phyloP scores from a whole-genome alignment of 2,113 vertebrate species.

The Oxyruncus cristatus region DNA sequence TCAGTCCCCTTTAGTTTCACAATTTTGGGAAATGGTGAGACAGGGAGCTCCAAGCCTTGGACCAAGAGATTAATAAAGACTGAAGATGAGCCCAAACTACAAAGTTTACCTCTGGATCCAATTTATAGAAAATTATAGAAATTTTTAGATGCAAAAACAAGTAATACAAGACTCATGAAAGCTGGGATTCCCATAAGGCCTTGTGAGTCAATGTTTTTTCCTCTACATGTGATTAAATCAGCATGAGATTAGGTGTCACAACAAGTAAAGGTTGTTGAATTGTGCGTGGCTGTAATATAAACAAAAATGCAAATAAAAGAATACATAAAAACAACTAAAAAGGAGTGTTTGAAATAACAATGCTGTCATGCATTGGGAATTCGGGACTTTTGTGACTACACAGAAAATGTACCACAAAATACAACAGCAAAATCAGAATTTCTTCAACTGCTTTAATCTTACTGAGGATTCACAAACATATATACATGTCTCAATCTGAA shows the following conservation, averaged over 20 bases:
- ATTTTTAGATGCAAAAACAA: background rate
- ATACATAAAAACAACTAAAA: background rate
- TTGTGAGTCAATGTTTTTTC: background rate
- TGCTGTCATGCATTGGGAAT: slow-evolving; percentile 32
- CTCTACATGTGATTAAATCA: background rate
- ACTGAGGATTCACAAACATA: background rate
- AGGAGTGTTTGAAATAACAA: background rate
- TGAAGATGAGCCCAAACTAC: background rate
- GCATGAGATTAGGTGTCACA: background rate
- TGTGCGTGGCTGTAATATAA: background rate
- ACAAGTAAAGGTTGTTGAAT: background rate
- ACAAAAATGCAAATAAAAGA: background rate
- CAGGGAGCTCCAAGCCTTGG: background rate
- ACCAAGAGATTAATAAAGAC: background rate
- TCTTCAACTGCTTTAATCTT: background rate
- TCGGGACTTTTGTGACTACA: slow-evolving; percentile 32
- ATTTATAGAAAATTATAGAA: background rate
- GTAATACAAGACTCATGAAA: background rate
- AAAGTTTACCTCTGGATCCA: background rate
- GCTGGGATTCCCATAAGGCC: background rate
- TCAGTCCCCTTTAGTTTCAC: background rate
- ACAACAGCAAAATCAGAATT: background rate
- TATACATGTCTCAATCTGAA: background rate
- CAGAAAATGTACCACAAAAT: background rate
- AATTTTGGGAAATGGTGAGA: background rate